Base-by-base conservation (phyloP, 2,888 invertebrate genomes). In the Fragum whitleyi region DNA sequence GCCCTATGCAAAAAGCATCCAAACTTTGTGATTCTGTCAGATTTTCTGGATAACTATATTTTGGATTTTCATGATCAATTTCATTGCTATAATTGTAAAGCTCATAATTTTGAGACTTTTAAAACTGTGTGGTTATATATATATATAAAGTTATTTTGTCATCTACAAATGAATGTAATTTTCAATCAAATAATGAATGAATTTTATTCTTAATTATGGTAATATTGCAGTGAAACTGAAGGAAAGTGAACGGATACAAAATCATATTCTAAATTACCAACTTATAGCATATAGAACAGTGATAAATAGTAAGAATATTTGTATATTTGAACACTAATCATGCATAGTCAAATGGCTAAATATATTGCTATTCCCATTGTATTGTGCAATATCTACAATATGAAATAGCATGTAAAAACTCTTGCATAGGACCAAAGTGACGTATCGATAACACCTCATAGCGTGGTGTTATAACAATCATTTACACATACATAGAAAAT, bases 361-460 rank as follows among this genome's bases (percentile, higher is more conserved):
- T 65, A 62, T 62, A 65, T 39, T 42, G n/a, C 65, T 42, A 65
- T 65, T 42, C 19, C 29, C 9, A 65, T 47, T 47, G 47, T 16
- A 47, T 9, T 47, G 47, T 47, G 47, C 47, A 9, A 3, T 47
- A 47, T 47, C 2, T 47, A 47, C 47, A 47, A 47, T 47, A 47
- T 47, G 47, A 47, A 47, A 47, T 47, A 47, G 47, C 47, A 19
- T 19, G 47, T 47, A 47, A 47, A 47, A 47, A 47, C 47, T 47
- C 47, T 85, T 85, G 84, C 84, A 85, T 85, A 85, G 84, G 78
- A 81, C 77, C 84, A 85, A 85, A 85, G 81, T 81, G 81, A 81
- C 72, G 53, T 74, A 14, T 70, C 36, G 28, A 70, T 32, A 23
- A 55, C 28, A n/a, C 55, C 26, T 36, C 23, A 32, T 39, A 23